Percentiles rank a stretch among this genome's conserved stretches.
These are phyloP conservation scores for Sciaenops ocellatus DNA, from an alignment of 2,797 vertebrate species.

Conservation along the genomic window DNA sequence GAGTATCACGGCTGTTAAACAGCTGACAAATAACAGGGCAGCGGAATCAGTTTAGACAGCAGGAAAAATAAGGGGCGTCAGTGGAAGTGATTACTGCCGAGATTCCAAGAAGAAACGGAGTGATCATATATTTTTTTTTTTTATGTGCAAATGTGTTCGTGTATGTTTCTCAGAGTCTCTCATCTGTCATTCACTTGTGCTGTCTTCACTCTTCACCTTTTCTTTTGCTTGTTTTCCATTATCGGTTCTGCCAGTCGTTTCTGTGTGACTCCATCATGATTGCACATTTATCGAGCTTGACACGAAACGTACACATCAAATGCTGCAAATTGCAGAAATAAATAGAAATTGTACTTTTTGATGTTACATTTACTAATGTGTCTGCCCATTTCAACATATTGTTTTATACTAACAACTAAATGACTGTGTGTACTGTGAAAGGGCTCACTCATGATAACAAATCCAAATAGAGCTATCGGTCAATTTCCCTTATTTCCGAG, in stretches of 20 bases:
- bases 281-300: neutral
- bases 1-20: constrained; percentile 28
- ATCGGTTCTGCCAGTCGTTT: neutral
- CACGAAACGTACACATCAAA: neutral
- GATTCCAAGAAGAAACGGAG: neutral
- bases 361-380: neutral
- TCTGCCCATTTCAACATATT: no score
- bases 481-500: no score
- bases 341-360: neutral
- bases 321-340: neutral
- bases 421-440: no score
- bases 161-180: neutral
- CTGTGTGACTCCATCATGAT: no score
- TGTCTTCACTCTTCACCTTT: neutral
- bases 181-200: neutral
- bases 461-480: no score
- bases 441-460: no score
- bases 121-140: neutral
- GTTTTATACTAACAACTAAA: no score
- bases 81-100: constrained; percentile 29
- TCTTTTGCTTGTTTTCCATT: neutral
- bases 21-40: constrained; percentile 41
- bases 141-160: neutral
- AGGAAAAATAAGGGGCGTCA: constrained; percentile 1
- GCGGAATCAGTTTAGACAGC: constrained; percentile 31